Base-by-base conservation (phyloP, 2,797 vertebrate species). In the Sebastes baramenuke region DNA sequence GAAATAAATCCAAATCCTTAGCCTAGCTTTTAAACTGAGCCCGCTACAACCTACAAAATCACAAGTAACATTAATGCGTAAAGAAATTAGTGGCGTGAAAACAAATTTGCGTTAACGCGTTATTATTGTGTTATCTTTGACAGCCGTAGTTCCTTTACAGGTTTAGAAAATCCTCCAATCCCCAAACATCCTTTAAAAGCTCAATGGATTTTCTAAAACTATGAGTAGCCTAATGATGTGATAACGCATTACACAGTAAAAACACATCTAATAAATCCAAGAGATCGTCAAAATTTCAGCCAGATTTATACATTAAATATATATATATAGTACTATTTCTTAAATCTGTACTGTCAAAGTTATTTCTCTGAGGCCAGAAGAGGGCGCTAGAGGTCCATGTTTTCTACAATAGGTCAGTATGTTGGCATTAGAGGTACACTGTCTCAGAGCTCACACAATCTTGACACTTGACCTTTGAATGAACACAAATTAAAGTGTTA, bases 61-160 rank as follows among this genome's bases (percentile, higher is more conserved):
- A 0, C 13, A 2, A 1, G 13, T 38, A 38, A 4, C 25, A 27
- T 27, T 27, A 27, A 27, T 27, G 13, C 38, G 0, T 16, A 42
- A 46, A 3, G 42, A 46, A 46, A 46, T 46, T 46, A 46, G 16
- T 46, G 16, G 0, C 16, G 0, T 46, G 0, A 46, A 46, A 46
- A 46, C 16, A 3, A 3, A 46, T 46, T 18, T 0, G 0, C 42
- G 0, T 18, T 42, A 42, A 42, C 13, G 0, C 1, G 0, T 42
- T 42, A 42, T 42, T 42, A 42, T 0, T 16, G 42, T 16, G 42
- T 46, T 0, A 46, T 1, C 42, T 46, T 46, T 46, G 42, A 46
- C 14, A 46, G 14, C 42, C 6, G 0, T 18, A 46, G 14, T 3
- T 46, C 42, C 5, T 18, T 55, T 24, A 68, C 5, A 55, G 4